These are phyloP conservation scores for Alloscopus bannaensis DNA, from an alignment of 2,888 invertebrate species.

Conservation along the genomic window DNA sequence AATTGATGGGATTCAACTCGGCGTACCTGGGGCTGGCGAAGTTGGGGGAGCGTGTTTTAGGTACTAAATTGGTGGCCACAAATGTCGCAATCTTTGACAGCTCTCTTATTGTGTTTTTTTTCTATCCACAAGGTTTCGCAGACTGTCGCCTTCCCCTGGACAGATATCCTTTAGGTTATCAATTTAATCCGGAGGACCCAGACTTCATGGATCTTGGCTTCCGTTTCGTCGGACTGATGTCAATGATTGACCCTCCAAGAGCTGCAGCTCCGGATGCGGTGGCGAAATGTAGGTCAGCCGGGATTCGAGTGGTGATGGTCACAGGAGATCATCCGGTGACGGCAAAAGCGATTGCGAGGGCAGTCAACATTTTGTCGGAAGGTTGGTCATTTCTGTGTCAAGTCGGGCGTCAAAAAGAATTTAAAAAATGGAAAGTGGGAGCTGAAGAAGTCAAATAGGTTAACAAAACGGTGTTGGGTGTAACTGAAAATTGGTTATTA, in stretches of 20 bases:
- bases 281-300: conserved; percentile 82
- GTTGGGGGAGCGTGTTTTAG: conserved; percentile 89
- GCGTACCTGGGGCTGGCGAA: conserved; percentile 87
- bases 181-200: conserved; percentile 79
- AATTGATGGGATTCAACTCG: conserved; percentile 79
- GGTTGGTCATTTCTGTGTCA: too few relatives aligned
- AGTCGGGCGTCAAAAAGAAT: too few relatives aligned
- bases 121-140: conserved; percentile 76
- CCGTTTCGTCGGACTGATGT: conserved; percentile 95
- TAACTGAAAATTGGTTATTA: conserved; percentile 11
- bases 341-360: conserved; percentile 84
- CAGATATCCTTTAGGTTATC: conserved; percentile 78
- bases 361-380: conserved; percentile 83
- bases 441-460: too few relatives aligned
- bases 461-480: too few relatives aligned
- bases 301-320: conserved; percentile 87
- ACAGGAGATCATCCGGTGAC: conserved; percentile 89
- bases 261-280: conserved; percentile 90
- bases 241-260: conserved; percentile 98
- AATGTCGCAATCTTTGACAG: not conserved
- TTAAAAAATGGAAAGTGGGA: not conserved
- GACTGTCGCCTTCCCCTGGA: conserved; percentile 75
- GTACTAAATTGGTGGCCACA: conserved; percentile 50
- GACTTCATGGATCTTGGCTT: conserved; percentile 83
- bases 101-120: conserved; percentile 64